These are phyloP conservation scores for Aelia acuminata DNA, from an alignment of 2,888 invertebrate genomes.

Conservation along the genomic window DNA sequence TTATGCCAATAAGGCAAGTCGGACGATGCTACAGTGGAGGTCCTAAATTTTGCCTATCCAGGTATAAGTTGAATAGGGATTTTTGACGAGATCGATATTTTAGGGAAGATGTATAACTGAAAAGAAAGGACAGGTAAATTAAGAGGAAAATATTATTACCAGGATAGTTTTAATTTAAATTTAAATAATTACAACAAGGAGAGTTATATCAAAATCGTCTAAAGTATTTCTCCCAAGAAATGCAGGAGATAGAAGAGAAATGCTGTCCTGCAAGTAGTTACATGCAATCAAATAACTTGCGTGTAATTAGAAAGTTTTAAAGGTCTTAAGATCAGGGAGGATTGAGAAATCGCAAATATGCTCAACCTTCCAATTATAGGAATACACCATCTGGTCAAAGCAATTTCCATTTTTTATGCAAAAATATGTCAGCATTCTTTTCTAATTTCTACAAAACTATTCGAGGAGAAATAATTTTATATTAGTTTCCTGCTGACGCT, in stretches of 20 bases:
- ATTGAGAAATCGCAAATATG: neutral
- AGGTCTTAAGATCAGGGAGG: neutral
- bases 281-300: constrained; percentile 4
- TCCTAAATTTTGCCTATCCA: too few species aligned
- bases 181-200: neutral
- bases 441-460: neutral
- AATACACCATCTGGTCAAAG: neutral
- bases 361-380: constrained; percentile 2
- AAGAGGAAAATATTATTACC: too few species aligned
- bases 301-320: constrained; percentile 44
- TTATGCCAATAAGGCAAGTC: too few species aligned
- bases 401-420: neutral
- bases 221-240: neutral
- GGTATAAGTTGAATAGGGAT: too few species aligned
- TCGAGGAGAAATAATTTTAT: neutral
- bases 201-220: neutral
- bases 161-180: neutral
- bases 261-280: neutral
- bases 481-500: too few species aligned
- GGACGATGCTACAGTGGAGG: too few species aligned
- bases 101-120: too few species aligned
- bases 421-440: neutral
- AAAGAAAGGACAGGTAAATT: too few species aligned
- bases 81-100: too few species aligned
- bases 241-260: neutral